A percentile compares a stretch with the other conserved stretches of the same genome.
phyloP scores from a whole-genome alignment of 1,140 invertebrate species.

The Aphidius gifuensis region DNA sequence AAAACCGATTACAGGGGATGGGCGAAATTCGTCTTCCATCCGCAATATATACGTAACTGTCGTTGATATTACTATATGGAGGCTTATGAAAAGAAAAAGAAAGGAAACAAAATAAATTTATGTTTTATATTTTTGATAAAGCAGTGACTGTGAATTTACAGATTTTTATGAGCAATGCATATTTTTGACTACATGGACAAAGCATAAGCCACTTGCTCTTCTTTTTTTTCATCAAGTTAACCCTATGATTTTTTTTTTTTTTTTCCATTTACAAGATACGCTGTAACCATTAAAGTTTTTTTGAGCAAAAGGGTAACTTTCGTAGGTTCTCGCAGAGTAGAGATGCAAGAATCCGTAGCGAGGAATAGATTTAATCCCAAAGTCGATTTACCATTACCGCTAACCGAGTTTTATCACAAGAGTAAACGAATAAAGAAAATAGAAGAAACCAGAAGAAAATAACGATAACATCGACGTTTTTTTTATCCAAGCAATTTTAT shows the following conservation, averaged over 20 bases:
- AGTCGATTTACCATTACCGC: constrained; percentile 31
- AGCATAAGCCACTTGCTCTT: no score
- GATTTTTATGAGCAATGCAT: no score
- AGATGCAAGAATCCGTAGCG: constrained; percentile 25
- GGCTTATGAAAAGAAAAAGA: no score
- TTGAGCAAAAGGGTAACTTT: constrained; percentile 26
- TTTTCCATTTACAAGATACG: constrained; percentile 29
- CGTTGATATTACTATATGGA: no score
- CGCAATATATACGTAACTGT: no score
- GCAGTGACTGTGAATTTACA: no score
- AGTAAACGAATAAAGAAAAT: constrained; percentile 17
- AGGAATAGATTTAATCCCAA: constrained; percentile 39
- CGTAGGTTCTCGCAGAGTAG: constrained; percentile 12
- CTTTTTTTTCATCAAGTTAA: no score
- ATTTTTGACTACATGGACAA: no score
- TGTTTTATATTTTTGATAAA: no score
- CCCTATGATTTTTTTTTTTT: background rate
- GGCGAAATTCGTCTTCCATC: background rate
- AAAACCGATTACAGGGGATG: constrained; percentile 25
- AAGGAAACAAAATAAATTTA: no score
- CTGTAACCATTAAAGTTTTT: constrained; percentile 33
- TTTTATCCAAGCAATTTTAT: background rate
- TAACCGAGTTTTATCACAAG: background rate
- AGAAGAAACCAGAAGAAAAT: constrained; percentile 8
- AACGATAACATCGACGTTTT: constrained; percentile 8